Evolutionary conservation across 2,797 vertebrate species (phyloP).

Genomic region (Myotis planiceps): DNA sequence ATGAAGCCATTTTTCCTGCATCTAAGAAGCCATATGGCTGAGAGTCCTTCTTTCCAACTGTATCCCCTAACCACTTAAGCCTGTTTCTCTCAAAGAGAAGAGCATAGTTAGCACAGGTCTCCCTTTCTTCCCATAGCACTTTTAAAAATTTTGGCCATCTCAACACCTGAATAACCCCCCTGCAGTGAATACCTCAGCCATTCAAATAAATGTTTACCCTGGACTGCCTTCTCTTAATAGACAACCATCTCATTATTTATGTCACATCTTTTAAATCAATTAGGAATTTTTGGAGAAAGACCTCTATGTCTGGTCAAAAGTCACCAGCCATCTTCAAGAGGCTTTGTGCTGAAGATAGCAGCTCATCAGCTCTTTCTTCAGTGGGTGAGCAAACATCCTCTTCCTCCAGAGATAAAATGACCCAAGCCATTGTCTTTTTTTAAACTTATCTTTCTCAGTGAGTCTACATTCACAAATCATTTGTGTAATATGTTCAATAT

Average conservation of each 20-base stretch:
- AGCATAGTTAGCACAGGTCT: not conserved
- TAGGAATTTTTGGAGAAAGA: not conserved
- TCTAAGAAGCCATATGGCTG: not conserved
- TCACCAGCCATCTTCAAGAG: not conserved
- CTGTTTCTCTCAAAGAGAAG: not conserved
- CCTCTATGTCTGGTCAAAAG: not conserved
- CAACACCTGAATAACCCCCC: not conserved
- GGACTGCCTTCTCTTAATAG: not conserved
- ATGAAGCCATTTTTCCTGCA: not conserved
- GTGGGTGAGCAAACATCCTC: not conserved
- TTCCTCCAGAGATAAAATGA: slow-evolving; percentile 27
- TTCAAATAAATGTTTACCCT: not conserved
- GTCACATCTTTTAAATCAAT: not conserved
- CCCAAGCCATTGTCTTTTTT: not conserved
- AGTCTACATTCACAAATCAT: not conserved
- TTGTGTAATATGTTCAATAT: not conserved
- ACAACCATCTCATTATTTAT: not conserved
- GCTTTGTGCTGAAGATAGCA: not conserved
- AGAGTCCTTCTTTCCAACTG: not conserved
- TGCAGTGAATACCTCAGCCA: not conserved
- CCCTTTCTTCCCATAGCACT: not conserved
- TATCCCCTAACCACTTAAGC: not conserved
- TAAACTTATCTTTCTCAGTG: not conserved
- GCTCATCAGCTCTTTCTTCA: not conserved
- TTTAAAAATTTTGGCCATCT: not conserved